phyloP scores from a whole-genome alignment of 2,888 invertebrate genomes.

The Notodonta ziczac region DNA sequence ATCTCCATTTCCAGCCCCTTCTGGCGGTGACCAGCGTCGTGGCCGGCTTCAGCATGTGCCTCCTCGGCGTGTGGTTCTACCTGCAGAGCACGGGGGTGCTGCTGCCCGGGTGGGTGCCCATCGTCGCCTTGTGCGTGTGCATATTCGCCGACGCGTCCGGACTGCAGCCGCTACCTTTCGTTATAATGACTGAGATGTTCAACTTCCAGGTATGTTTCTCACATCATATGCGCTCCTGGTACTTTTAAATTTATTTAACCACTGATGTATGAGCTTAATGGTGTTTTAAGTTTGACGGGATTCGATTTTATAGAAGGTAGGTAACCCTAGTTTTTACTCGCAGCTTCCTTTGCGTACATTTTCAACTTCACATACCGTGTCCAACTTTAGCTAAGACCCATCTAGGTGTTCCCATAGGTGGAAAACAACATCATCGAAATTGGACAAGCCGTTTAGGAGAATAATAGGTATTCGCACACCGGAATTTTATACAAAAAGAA shows the following conservation, averaged over 20 bases:
- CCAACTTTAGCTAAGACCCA: no score
- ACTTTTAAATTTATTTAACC: background rate
- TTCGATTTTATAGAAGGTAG: no score
- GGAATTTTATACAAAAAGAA: no score
- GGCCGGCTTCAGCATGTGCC: slow-evolving; percentile 73
- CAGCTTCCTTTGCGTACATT: no score
- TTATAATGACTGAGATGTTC: slow-evolving; percentile 81
- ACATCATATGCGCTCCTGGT: background rate
- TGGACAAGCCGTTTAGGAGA: no score
- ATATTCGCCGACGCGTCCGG: slow-evolving; percentile 77
- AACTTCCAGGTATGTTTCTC: slow-evolving; percentile 66
- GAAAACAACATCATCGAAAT: no score
- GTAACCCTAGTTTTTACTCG: no score
- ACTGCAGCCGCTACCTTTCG: slow-evolving; percentile 73
- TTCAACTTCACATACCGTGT: no score
- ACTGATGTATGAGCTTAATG: no score
- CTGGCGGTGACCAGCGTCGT: slow-evolving; percentile 72
- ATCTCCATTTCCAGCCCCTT: slow-evolving; percentile 58
- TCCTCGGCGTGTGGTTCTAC: slow-evolving; percentile 77
- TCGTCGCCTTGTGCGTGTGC: slow-evolving; percentile 64
- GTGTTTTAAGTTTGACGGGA: no score
- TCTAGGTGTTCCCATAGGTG: no score
- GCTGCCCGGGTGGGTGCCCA: slow-evolving; percentile 76
- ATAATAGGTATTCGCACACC: no score
- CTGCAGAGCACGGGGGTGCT: slow-evolving; percentile 53